Evolutionary conservation across 2,113 vertebrate genomes (phyloP), one percentile per base, ranked within the genome.

Genomic region (Paramormyrops kingsleyae): DNA sequence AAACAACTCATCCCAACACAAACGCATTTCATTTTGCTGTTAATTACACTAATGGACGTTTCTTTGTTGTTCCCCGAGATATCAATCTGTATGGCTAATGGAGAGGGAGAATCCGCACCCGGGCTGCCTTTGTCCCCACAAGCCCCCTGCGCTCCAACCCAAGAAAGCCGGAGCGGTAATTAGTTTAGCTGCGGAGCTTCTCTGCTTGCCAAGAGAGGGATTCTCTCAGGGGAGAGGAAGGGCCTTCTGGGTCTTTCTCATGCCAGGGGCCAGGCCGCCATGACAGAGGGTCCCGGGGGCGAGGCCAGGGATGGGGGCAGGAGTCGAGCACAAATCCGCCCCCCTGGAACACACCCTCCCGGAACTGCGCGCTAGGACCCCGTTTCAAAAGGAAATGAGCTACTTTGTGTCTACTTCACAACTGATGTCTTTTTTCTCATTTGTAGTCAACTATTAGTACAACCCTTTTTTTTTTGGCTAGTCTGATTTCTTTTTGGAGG

Each of bases 121-220:
- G 95, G 94, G 94, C 92, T 80, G 90, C 91, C 92, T 93, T 96
- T 96, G 96, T 96, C 91, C 91, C 87, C 62, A 86, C 74, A 93
- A 95, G 95, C 93, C 92, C 91, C 90, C 90, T 92, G 91, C 31
- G 92, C 88, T 93, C 52, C 59, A 83, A 88, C 87, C n/a, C 31
- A 12, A 89, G 91, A 91, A 91, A 93, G 91, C 92, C 89, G 12
- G 91, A 53, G 90, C 92, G 93, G 93, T 95, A 96, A 96, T 96
- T 94, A 95, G 94, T 95, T 95, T 95, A 95, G 92, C 92, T 92
- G 92, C 84, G 90, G 92, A 91, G 92, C 93, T 93, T 92, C 92
- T 87, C 90, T 91, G 91, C 88, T 49, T 91, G 91, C 94, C 94
- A 95, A 93, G 91, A 94, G 92, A 93, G 90, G 90, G 93, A 90